Evolutionary conservation across 2,797 vertebrate genomes (phyloP).

Genomic region (Borostomias antarcticus): DNA sequence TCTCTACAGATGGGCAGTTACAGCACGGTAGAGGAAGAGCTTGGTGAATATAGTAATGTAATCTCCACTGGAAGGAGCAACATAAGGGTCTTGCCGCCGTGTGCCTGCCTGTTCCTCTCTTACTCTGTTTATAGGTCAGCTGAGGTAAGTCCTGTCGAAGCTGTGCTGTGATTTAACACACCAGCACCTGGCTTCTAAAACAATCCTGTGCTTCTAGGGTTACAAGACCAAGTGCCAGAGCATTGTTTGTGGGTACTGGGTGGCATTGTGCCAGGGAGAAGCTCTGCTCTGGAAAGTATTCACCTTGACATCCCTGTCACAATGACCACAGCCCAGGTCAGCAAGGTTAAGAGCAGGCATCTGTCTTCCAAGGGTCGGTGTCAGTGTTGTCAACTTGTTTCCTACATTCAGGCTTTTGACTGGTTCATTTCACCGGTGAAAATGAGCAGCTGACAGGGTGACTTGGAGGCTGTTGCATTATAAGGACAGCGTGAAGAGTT

Average conservation of each 20-base stretch:
- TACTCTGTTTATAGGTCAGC: neutral
- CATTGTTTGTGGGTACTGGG: neutral
- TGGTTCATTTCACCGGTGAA: neutral
- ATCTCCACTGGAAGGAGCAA: no score
- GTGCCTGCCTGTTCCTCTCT: neutral
- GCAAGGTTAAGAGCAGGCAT: conserved; percentile 1
- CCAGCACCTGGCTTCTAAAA: neutral
- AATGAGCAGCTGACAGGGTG: neutral
- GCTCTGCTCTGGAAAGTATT: neutral
- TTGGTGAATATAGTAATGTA: neutral
- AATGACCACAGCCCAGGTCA: neutral
- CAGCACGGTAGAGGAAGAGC: conserved; percentile 8
- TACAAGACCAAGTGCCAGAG: neutral
- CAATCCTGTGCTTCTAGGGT: neutral
- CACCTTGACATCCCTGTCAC: neutral
- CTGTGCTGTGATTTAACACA: conserved; percentile 1
- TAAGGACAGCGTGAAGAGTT: neutral
- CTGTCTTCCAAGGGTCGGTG: conserved; percentile 5
- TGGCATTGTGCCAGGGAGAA: neutral
- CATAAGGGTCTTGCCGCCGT: no score
- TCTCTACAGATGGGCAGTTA: neutral
- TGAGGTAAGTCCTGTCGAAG: neutral
- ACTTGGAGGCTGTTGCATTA: neutral
- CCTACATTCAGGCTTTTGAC: neutral
- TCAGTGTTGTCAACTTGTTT: conserved; percentile 1